Base-by-base conservation (phyloP, 2,888 invertebrate species). In the Hirtodrosophila duncani region DNA sequence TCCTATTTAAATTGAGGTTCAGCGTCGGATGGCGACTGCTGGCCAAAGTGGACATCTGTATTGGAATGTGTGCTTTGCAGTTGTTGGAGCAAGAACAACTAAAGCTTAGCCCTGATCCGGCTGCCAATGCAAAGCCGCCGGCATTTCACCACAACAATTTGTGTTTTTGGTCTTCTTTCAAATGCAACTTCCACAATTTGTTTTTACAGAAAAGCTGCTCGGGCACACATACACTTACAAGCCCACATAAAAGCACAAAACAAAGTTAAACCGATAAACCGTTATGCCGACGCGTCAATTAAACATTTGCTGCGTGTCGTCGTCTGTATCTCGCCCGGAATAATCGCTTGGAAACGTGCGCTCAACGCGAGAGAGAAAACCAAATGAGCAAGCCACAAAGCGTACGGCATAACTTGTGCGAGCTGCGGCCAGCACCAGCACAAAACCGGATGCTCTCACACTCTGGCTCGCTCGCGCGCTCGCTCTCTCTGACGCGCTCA, bases 1-100 rank as follows among this genome's bases (percentile, higher is more conserved):
- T 49, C 31, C 20, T 20, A 5, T 4, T 20, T 59, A 56, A 51
- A 57, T 49, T 34, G 52, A 75, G 55, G 48, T 69, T 81, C 30
- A 81, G 71, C 62, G 75, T 62, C 39, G 62, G 55, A 26, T 64
- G 81, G 59, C 81, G 71, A 43, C 67, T 80, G 48, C 69, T 75
- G 51, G 83, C 81, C 64, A 79, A 67, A 45, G 82, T 79, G 70
- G 82, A 82, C 81, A 82, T 82, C 59, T 63, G 67, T 56, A 53
- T 57, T 42, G n/a, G n/a, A n/a, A n/a, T 39, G 43, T 57, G 58
- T 17, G 17, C 44, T 49, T 34, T 41, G 14, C 29, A 58, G 49
- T 42, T 41, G n/a, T n/a, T n/a, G n/a, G n/a, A n/a, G n/a, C n/a
- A n/a, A n/a, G n/a, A n/a, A n/a, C n/a, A n/a, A n/a, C n/a, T n/a